Base-by-base conservation (phyloP, 2,797 vertebrate species). In the Neostethus bicornis region DNA sequence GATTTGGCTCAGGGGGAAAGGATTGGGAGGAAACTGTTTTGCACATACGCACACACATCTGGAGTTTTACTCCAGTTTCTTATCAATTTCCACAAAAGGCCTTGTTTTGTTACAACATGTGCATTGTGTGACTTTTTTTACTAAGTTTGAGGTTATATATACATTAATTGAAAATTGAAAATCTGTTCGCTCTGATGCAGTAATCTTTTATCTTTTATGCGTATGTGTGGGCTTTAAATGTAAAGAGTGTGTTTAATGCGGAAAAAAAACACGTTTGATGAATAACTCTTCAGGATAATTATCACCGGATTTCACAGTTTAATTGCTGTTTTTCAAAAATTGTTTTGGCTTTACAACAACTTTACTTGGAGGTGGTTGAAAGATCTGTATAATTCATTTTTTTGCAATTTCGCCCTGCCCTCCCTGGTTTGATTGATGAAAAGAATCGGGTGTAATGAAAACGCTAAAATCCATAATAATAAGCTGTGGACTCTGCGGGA, bases 1-100 rank as follows among this genome's bases (percentile, higher is more conserved):
- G 91, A 94, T 94, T 95, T 93, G 92, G 93, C 94, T 94, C 94
- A 92, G 94, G 91, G 92, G 92, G 92, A 92, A 92, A 93, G 92
- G 91, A 93, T 94, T 91, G 92, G 90, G 91, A 87, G 84, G 91
- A 92, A 93, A 88, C 87, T 88, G 87, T 89, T 89, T 89, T 43
- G 42, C 32, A 68, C 26, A 51, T 37, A 50, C 10, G 38, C 52
- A 59, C 37, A 26, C 8, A 10, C 21, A 47, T 26, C 43, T 34
- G 32, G 29, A 12, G 39, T 59, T 71, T 67, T 41, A 63, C 64
- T 21, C 28, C 14, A 23, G 51, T 43, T 70, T 71, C 31, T 66
- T 58, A 63, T 65, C 28, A 43, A 44, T 55, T 32, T 42, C 49
- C 37, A 57, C 38, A 48, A 61, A 53, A 57, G 3, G 69, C 24